Percentiles rank a stretch among this genome's conserved stretches.
phyloP scores from a whole-genome alignment of 2,888 invertebrate species.

The Drosophila villosipedis region DNA sequence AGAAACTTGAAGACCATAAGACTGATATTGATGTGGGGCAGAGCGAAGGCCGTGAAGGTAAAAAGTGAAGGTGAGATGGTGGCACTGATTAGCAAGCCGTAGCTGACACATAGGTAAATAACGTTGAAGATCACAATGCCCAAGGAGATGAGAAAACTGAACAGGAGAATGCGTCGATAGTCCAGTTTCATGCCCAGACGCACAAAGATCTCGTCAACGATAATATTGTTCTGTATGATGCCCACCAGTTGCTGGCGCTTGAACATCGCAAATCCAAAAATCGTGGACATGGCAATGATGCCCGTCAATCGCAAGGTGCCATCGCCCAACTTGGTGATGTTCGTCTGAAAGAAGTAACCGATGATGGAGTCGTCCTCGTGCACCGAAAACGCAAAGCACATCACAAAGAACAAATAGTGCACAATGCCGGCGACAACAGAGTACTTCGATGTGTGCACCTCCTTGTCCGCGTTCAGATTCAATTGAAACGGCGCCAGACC shows the following conservation, averaged over 20 bases:
- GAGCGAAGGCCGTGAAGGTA: slow-evolving; percentile 82
- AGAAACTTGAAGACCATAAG: slow-evolving; percentile 83
- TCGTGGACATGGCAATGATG: slow-evolving; percentile 82
- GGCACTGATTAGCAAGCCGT: slow-evolving; percentile 77
- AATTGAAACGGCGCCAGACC: slow-evolving; percentile 83
- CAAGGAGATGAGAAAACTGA: slow-evolving; percentile 78
- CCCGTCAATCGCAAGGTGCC: slow-evolving; percentile 80
- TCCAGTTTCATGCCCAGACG: slow-evolving; percentile 81
- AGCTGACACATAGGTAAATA: slow-evolving; percentile 82
- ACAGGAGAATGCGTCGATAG: slow-evolving; percentile 78
- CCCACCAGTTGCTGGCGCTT: slow-evolving; percentile 70
- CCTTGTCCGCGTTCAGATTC: slow-evolving; percentile 76
- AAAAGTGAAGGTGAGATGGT: slow-evolving; percentile 82
- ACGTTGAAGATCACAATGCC: slow-evolving; percentile 82
- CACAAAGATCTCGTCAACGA: slow-evolving; percentile 82
- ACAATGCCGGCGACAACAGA: slow-evolving; percentile 78
- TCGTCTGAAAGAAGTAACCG: slow-evolving; percentile 84
- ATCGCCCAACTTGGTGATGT: slow-evolving; percentile 83
- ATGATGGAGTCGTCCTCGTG: slow-evolving; percentile 83
- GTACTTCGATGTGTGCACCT: slow-evolving; percentile 79
- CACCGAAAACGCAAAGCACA: slow-evolving; percentile 77
- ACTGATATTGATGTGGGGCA: slow-evolving; percentile 83
- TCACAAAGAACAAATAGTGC: slow-evolving; percentile 79
- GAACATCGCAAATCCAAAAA: slow-evolving; percentile 81
- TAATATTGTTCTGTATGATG: slow-evolving; percentile 78